Percentiles rank a stretch among this genome's conserved stretches.
Conservation (phyloP, 2,888 invertebrate species). For the Plutella xylostella region DNA sequence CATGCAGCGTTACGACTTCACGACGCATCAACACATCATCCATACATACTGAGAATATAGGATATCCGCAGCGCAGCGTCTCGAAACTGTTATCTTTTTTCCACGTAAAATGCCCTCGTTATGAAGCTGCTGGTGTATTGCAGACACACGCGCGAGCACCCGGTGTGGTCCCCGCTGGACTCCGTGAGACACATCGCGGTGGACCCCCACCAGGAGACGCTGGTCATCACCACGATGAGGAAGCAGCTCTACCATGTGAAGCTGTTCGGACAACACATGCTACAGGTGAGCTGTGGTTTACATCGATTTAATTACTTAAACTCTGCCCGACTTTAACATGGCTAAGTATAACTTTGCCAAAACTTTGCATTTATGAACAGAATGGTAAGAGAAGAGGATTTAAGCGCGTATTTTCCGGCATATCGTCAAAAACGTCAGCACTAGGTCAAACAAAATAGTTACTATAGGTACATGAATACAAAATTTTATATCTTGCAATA, state of each 20-base stretch:
- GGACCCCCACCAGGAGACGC: conserved; percentile 71
- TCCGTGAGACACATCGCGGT: conserved; percentile 66
- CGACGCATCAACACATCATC: no score
- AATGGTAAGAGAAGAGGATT: no score
- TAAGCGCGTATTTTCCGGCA: no score
- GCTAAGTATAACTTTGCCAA: no score
- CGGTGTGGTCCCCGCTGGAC: conserved; percentile 58
- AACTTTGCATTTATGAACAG: no score
- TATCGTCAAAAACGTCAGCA: no score
- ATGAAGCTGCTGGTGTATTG: conserved; percentile 6
- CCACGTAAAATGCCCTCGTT: neutral
- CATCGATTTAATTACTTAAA: no score
- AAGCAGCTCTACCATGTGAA: conserved; percentile 77
- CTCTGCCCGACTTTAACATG: no score
- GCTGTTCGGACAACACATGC: conserved; percentile 73
- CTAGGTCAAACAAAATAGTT: no score
- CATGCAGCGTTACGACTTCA: no score
- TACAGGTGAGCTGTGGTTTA: conserved; percentile 55
- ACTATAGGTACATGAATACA: no score
- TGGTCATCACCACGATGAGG: conserved; percentile 76
- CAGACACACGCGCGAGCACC: conserved; percentile 56
- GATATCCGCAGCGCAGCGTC: neutral
- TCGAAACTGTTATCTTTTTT: neutral
- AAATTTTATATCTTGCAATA: no score
- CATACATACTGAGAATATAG: neutral